Evolutionary conservation across 2,888 invertebrate genomes (phyloP).

Genomic region (Eupithecia tripunctaria): DNA sequence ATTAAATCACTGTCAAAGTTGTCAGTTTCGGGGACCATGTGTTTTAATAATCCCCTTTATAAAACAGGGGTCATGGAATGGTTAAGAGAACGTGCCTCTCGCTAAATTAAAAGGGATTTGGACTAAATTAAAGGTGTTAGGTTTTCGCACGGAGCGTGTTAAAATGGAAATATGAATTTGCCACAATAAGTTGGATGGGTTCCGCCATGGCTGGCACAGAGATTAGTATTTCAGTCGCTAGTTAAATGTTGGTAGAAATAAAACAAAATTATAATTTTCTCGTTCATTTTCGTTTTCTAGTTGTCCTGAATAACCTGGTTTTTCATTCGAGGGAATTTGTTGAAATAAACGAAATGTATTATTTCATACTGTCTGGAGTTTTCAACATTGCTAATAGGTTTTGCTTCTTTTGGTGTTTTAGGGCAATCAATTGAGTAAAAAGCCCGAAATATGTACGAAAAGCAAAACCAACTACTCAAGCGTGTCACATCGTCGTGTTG

Average conservation of each 20-base stretch:
- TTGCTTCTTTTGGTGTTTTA: background rate
- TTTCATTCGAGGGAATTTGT: background rate
- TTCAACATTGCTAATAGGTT: background rate
- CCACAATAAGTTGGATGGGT: slow-evolving; percentile 33
- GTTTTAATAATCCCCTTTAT: slow-evolving; percentile 68
- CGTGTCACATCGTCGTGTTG: background rate
- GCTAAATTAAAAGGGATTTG: slow-evolving; percentile 72
- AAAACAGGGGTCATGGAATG: slow-evolving; percentile 56
- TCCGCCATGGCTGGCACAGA: background rate
- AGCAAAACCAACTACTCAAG: background rate
- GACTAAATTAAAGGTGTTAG: slow-evolving; percentile 72
- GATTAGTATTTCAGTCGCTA: background rate
- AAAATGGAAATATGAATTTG: slow-evolving; percentile 44
- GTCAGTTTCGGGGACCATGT: slow-evolving; percentile 56
- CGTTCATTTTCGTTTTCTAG: background rate
- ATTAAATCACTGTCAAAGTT: slow-evolving; percentile 57
- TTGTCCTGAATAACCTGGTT: background rate
- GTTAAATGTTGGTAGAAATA: slow-evolving; percentile 2
- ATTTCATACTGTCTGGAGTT: background rate
- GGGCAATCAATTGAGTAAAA: background rate
- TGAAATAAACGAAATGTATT: background rate
- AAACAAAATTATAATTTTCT: background rate
- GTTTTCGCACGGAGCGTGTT: slow-evolving; percentile 52
- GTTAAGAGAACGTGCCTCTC: slow-evolving; percentile 65
- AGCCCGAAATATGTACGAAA: background rate